These are phyloP conservation scores for Brenthis hecate DNA, from an alignment of 2,888 invertebrate species.

Conservation along the genomic window DNA sequence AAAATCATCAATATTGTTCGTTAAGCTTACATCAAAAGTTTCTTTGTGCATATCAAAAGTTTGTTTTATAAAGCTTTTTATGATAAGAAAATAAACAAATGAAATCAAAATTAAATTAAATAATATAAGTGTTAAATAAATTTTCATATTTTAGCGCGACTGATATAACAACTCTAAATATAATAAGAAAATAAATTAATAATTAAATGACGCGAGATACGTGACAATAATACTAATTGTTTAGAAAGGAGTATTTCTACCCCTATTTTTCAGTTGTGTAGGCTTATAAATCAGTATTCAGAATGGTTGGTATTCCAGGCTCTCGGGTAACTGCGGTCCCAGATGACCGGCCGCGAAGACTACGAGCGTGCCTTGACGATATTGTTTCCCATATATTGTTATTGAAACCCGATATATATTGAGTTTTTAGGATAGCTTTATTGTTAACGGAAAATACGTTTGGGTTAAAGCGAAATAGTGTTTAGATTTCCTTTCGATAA, in stretches of 20 bases:
- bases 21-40: no score
- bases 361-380: constrained; percentile 26
- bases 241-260: not conserved
- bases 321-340: constrained; percentile 35
- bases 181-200: no score
- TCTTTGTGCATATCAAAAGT: no score
- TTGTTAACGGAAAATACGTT: constrained; percentile 20
- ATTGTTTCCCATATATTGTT: constrained; percentile 35
- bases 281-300: constrained; percentile 48
- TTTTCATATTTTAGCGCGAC: no score
- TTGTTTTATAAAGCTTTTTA: no score
- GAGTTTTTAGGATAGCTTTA: constrained; percentile 20
- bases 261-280: constrained; percentile 34
- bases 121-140: no score
- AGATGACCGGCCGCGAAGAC: constrained; percentile 35
- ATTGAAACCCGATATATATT: constrained; percentile 33
- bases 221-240: not conserved
- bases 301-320: constrained; percentile 31
- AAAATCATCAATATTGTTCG: no score
- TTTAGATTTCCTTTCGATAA: constrained; percentile 11
- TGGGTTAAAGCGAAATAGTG: constrained; percentile 10
- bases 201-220: no score
- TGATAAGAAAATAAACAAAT: no score
- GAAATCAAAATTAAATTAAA: no score
- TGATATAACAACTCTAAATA: no score